These are phyloP conservation scores for Nipponia nippon DNA, from an alignment of 2,113 vertebrate genomes.

Conservation along the genomic window DNA sequence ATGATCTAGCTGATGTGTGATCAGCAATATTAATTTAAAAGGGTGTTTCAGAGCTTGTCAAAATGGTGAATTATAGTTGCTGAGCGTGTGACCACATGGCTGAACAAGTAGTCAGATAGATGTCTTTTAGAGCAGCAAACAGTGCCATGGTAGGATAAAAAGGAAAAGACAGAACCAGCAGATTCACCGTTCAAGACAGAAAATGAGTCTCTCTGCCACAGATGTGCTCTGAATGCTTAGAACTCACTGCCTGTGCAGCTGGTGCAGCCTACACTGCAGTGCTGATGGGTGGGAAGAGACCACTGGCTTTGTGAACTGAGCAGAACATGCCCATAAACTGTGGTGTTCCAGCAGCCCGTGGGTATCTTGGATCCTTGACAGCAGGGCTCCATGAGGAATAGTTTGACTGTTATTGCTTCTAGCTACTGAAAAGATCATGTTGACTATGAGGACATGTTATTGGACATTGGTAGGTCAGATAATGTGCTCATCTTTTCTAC, in stretches of 20 bases:
- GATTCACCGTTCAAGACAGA: neutral
- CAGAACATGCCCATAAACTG: neutral
- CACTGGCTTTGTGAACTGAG: neutral
- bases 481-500: neutral
- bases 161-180: neutral
- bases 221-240: neutral
- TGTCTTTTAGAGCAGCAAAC: neutral
- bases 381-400: neutral
- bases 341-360: neutral
- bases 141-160: neutral
- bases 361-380: neutral
- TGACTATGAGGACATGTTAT: rapidly evolving
- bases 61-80: neutral
- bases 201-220: neutral
- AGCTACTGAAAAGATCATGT: neutral
- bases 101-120: neutral
- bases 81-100: neutral
- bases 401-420: neutral
- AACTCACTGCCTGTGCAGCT: neutral
- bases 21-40: neutral
- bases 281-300: neutral
- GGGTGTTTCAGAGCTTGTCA: neutral
- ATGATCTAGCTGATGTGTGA: neutral
- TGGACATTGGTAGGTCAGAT: neutral
- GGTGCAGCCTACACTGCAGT: neutral